Percentiles rank a stretch among this genome's conserved stretches.
Evolutionary conservation across 2,888 invertebrate species (phyloP).

Genomic region (Nomada ruficornis): DNA sequence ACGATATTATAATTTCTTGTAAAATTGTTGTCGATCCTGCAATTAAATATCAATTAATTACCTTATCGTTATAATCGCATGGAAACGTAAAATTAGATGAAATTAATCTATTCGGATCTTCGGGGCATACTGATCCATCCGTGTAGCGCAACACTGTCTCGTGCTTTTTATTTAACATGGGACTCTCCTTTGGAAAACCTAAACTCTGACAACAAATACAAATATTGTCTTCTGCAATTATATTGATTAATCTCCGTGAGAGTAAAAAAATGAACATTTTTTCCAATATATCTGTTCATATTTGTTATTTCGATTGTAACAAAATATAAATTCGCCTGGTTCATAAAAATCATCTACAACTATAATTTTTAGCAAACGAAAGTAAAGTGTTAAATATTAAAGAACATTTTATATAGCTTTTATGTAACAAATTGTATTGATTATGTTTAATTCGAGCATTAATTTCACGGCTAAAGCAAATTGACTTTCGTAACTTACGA

Average conservation of each 20-base stretch:
- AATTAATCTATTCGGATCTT: constrained; percentile 64
- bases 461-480: background rate
- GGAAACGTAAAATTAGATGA: constrained; percentile 73
- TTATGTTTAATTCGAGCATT: background rate
- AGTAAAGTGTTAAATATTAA: background rate
- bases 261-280: too few species aligned
- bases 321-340: background rate
- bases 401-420: background rate
- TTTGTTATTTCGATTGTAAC: too few species aligned
- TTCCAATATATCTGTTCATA: too few species aligned
- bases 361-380: too few species aligned
- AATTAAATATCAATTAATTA: constrained; percentile 9
- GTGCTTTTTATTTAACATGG: constrained; percentile 68
- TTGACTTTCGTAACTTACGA: constrained; percentile 67
- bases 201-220: constrained; percentile 68
- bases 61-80: constrained; percentile 67
- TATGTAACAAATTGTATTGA: background rate
- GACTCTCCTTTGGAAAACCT: constrained; percentile 73
- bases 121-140: constrained; percentile 74
- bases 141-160: constrained; percentile 69
- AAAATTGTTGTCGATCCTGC: background rate
- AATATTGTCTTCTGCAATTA: constrained; percentile 11
- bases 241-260: background rate
- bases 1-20: background rate
- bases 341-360: too few species aligned